Evolutionary conservation across 2,113 vertebrate species (phyloP), one percentile per base, ranked within the genome.

Genomic region (Hypomesus transpacificus): DNA sequence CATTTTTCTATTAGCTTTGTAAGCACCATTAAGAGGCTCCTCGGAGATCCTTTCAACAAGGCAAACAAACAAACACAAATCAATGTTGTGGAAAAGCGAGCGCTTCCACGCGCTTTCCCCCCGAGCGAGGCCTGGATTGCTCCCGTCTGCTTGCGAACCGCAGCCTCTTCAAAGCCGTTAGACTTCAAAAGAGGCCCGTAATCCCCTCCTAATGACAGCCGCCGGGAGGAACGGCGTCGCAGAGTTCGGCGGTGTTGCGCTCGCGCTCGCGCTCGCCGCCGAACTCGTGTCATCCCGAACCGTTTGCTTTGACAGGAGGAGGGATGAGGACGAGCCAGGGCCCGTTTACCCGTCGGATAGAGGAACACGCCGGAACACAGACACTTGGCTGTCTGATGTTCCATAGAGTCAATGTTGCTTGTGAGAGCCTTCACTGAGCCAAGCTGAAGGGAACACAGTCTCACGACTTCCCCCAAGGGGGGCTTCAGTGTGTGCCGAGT

Each of bases 1-100:
- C 71, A 72, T 83, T 88, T 81, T 77, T 80, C 76, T 82, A 82
- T 85, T 77, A 81, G 80, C 65, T 74, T 72, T 74, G 71, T 80
- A 82, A 85, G 82, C 83, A 77, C 80, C 78, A 84, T 87, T 84
- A 86, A 85, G 78, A 70, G 46, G 52, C 68, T 83, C 75, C 73
- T 78, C 56, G 67, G 83, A 83, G 83, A 88, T 83, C 39, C 39
- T 80, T 80, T 56, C 73, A 63, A 72, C 76, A 67, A 69, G 77
- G 66, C 64, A 78, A 80, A 81, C 78, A 75, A 76, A 80, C 78
- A 82, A 75, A 69, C 17, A 24, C 58, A 69, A 54, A 65, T 69
- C 11, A 14, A 71, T 71, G 75, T 74, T 67, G 71, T 78, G 76
- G 66, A 75, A 83, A 86, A 75, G 71, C 73, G 77, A 68, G 69